Conservation (phyloP, 2,888 invertebrate species). For the Charanyca ferruginea region DNA sequence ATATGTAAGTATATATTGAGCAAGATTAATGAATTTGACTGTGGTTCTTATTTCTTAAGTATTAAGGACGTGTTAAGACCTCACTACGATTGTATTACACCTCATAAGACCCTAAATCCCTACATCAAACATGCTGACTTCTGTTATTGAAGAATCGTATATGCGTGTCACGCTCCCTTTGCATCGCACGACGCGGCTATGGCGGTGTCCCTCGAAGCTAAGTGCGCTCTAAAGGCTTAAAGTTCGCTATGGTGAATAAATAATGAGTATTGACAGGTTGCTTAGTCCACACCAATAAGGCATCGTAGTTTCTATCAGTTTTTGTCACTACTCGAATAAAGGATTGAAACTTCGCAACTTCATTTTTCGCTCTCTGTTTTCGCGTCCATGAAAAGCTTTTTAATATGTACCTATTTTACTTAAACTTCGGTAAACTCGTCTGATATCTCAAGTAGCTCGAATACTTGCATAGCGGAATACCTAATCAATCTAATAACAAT, state of each 20-base stretch:
- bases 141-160: constrained; percentile 30
- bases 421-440: constrained; percentile 25
- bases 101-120: not conserved
- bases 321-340: not conserved
- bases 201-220: constrained; percentile 31
- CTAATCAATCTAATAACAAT: constrained; percentile 78
- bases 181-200: constrained; percentile 17
- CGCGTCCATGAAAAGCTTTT: constrained; percentile 20
- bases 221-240: constrained; percentile 39
- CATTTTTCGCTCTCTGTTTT: constrained; percentile 5
- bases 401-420: constrained; percentile 3
- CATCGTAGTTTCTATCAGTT: not conserved
- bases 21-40: constrained; percentile 4
- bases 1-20: not conserved
- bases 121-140: not conserved
- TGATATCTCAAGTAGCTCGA: constrained; percentile 2
- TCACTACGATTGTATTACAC: not conserved
- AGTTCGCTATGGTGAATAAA: constrained; percentile 45
- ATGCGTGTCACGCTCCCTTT: constrained; percentile 50
- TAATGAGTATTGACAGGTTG: constrained; percentile 42
- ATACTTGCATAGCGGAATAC: constrained; percentile 43
- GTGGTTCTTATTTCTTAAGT: not conserved
- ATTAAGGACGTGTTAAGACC: not conserved
- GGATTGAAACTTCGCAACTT: constrained; percentile 2
- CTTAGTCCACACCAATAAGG: constrained; percentile 5